Evolutionary conservation across 2,113 vertebrate genomes (phyloP), one percentile per base, ranked within the genome.

Genomic region (Alethe castanea): DNA sequence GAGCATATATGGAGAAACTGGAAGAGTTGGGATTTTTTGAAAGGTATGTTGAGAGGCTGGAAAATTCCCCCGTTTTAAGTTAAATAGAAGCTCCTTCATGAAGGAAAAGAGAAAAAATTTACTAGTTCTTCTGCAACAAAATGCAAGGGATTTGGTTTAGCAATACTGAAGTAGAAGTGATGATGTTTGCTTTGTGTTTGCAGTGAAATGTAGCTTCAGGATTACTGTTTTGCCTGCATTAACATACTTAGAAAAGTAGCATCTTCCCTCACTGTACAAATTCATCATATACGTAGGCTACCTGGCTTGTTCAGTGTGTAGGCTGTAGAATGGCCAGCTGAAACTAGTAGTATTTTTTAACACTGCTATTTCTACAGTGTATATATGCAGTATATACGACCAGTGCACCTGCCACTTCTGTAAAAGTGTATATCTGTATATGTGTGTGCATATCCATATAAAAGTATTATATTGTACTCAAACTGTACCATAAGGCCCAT

Each of bases 401-500:
- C 48, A 47, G 40, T 14, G 14, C 14, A 22, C 17, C 47, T 72
- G 67, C 22, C 48, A 23, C 35, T 19, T 33, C n/a, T 64, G n/a
- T 73, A 5, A 18, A 23, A 36, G 33, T 53, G 23, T 48, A 9
- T 33, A 0, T 73, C n/a, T 73, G n/a, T 36, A 2, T n/a, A 7
- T 23, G 3, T n/a, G 6, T 56, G 23, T 56, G 23, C 28, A 28
- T 23, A 9, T 64, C 28, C 29, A 13, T 23, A 12, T 10, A 6
- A 8, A 12, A 40, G 3, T 24, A 5, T n/a, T 56, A 6, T 6
- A 4, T 8, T 74, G 35, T 57, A 5, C 52, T 66, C 19, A 29
- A 24, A 11, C 23, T 33, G 8, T 28, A 8, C 23, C 28, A 2
- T 47, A 28, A 18, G n/a, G 52, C 28, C 33, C 4, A 0, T 31